Evolutionary conservation across 2,888 invertebrate species (phyloP).

Genomic region (Sminthurinus aureus): DNA sequence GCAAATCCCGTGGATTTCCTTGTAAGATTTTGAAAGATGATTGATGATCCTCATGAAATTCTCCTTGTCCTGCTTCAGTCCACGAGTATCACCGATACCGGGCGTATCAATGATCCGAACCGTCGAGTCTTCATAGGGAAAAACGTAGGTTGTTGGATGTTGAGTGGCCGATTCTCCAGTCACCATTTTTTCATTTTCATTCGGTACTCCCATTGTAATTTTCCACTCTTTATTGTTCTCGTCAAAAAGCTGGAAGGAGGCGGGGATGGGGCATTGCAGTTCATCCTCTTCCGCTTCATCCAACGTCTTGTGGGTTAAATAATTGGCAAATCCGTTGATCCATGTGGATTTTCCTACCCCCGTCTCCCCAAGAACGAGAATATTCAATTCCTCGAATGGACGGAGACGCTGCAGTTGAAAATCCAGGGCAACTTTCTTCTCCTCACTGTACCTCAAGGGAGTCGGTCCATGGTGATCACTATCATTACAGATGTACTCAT

Average conservation of each 20-base stretch:
- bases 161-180: conserved; percentile 42
- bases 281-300: conserved; percentile 35
- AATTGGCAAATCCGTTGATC: conserved; percentile 53
- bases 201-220: conserved; percentile 16
- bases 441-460: background rate
- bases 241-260: conserved; percentile 41
- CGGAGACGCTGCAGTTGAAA: too few species aligned
- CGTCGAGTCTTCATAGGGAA: conserved; percentile 3
- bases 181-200: conserved; percentile 30
- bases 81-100: conserved; percentile 44
- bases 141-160: conserved; percentile 35
- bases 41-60: conserved; percentile 45
- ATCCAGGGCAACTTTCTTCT: too few species aligned
- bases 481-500: background rate
- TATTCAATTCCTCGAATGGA: conserved; percentile 39
- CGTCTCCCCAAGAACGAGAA: conserved; percentile 52
- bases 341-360: conserved; percentile 55
- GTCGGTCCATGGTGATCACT: background rate
- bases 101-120: conserved; percentile 50
- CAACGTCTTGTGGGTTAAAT: conserved; percentile 36
- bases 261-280: conserved; percentile 36
- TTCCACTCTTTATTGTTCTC: conserved; percentile 33
- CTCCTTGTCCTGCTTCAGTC: conserved; percentile 42
- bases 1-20: conserved; percentile 46
- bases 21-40: conserved; percentile 18